Conservation (phyloP, 23 tunicate species). For the Pegea sp. region DNA sequence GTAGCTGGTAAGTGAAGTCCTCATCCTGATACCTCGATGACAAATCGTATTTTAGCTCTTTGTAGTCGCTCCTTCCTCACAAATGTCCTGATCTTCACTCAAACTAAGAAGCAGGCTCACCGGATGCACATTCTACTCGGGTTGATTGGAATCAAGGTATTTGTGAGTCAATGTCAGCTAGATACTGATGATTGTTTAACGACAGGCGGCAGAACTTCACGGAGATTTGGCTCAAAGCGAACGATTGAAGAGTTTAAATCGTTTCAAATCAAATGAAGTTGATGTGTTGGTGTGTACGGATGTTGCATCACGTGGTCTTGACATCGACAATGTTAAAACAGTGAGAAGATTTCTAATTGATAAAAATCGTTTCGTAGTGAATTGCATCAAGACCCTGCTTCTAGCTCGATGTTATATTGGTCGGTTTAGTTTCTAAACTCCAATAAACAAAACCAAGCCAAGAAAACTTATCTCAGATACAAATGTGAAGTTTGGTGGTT, state of each 20-base stretch:
- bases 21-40: neutral
- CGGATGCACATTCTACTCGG: conserved; percentile 89
- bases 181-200: neutral
- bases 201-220: conserved; percentile 68
- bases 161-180: neutral
- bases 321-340: conserved; percentile 83
- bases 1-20: conserved; percentile 16
- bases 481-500: too few relatives aligned
- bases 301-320: conserved; percentile 86
- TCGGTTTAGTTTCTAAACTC: too few relatives aligned
- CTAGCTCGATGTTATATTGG: too few relatives aligned
- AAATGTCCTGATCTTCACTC: conserved; percentile 77
- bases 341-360: conserved; percentile 6
- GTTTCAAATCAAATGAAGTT: conserved; percentile 53
- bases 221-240: conserved; percentile 65
- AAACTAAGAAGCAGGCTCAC: conserved; percentile 92
- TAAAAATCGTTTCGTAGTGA: too few relatives aligned
- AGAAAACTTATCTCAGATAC: too few relatives aligned
- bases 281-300: conserved; percentile 84
- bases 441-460: too few relatives aligned
- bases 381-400: too few relatives aligned
- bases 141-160: conserved; percentile 50
- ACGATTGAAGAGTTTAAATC: conserved; percentile 48
- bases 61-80: conserved; percentile 58
- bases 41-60: conserved; percentile 19